phyloP scores from a whole-genome alignment of 2,797 vertebrate genomes.

The Alauda arvensis region DNA sequence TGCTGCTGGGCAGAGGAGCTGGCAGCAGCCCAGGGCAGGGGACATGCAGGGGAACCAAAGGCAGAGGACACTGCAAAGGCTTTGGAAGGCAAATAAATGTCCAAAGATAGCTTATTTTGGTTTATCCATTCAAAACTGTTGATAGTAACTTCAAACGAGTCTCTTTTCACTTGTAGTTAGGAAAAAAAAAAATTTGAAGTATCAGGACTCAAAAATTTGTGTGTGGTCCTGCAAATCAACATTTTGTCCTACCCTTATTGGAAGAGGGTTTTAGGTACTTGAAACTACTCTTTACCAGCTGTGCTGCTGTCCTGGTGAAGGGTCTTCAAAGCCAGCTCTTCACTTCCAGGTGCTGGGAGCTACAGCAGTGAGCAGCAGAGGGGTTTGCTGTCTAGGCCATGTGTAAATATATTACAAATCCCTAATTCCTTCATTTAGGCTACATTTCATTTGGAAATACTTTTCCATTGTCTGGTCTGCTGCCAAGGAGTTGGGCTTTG shows the following conservation, averaged over 20 bases:
- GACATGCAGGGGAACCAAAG: fast-evolving
- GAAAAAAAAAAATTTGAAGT: not conserved
- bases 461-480: not conserved
- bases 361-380: not conserved
- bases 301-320: fast-evolving
- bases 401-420: not conserved
- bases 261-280: not conserved
- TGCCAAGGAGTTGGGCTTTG: not conserved
- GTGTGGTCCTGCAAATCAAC: not conserved
- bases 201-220: not conserved
- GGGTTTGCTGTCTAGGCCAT: not conserved
- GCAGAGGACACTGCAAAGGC: fast-evolving
- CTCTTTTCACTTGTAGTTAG: not conserved
- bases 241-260: not conserved
- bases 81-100: not conserved
- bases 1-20: not conserved
- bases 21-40: fast-evolving
- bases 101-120: not conserved
- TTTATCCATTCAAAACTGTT: not conserved
- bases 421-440: not conserved
- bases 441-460: not conserved
- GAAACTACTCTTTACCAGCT: not conserved
- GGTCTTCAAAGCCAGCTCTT: not conserved
- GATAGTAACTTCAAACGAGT: not conserved
- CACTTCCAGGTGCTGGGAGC: not conserved